Evolutionary conservation across 1,140 invertebrate genomes (phyloP).

Genomic region (Armadillidium nasatum): DNA sequence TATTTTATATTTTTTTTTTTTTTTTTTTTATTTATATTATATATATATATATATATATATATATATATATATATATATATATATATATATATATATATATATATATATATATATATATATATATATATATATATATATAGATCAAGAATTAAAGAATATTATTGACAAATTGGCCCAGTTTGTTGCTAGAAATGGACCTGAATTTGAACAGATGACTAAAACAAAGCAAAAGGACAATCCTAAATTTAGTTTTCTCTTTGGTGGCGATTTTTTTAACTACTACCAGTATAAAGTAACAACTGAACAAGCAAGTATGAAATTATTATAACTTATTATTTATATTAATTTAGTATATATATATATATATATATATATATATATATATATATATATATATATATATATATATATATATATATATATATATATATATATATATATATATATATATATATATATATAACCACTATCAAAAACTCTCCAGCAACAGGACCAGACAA

Average conservation of each 20-base stretch:
- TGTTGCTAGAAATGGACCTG: conserved; percentile 95
- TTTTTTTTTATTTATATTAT: too few relatives aligned
- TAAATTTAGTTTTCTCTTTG: conserved; percentile 94
- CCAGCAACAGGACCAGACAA: too few relatives aligned
- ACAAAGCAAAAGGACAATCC: conserved; percentile 96
- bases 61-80: too few relatives aligned
- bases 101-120: too few relatives aligned
- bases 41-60: too few relatives aligned
- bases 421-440: conserved; percentile 5
- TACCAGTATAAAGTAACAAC: conserved; percentile 93
- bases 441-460: conserved; percentile 12
- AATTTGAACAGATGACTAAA: conserved; percentile 97
- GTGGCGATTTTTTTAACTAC: conserved; percentile 90
- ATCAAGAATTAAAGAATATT: conserved; percentile 88
- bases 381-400: not conserved
- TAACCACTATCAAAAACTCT: too few relatives aligned
- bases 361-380: too few relatives aligned
- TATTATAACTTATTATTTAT: too few relatives aligned
- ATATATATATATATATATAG: conserved; percentile 51
- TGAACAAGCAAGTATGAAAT: conserved; percentile 71
- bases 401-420: conserved; percentile 18
- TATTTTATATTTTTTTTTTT: too few relatives aligned
- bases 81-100: too few relatives aligned
- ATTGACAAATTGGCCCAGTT: conserved; percentile 98
- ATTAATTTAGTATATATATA: too few relatives aligned